Evolutionary conservation across 2,797 vertebrate species (phyloP).

Genomic region (Paguma larvata): DNA sequence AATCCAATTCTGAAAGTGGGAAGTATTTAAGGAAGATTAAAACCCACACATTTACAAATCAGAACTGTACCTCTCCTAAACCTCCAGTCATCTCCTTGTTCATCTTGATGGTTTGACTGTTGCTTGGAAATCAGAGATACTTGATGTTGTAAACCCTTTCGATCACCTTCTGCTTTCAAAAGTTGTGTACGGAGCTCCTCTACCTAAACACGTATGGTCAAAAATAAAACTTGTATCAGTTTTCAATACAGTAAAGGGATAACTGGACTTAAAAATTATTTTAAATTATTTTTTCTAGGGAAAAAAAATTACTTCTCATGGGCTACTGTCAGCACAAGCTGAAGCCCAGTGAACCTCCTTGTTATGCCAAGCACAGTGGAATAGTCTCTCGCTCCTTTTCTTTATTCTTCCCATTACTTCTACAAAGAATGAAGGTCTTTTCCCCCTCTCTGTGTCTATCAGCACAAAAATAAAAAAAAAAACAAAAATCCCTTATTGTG

Average conservation of each 20-base stretch:
- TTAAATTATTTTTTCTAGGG: not conserved
- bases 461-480: not conserved
- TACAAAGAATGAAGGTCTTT: not conserved
- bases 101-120: slow-evolving; percentile 85
- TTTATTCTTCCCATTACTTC: slow-evolving; percentile 3
- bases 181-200: slow-evolving; percentile 93
- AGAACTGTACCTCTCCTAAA: slow-evolving; percentile 86
- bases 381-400: not conserved
- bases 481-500: slow-evolving; percentile 3
- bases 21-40: not conserved
- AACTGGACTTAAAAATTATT: not conserved
- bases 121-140: slow-evolving; percentile 86
- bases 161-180: slow-evolving; percentile 91
- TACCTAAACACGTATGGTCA: slow-evolving; percentile 88
- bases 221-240: slow-evolving; percentile 54
- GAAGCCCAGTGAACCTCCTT: not conserved
- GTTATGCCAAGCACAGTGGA: not conserved
- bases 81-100: slow-evolving; percentile 87
- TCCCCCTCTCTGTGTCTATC: not conserved
- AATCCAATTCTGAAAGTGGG: not conserved
- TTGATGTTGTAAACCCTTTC: slow-evolving; percentile 90
- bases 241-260: slow-evolving; percentile 39
- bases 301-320: not conserved
- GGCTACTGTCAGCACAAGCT: not conserved
- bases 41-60: not conserved